phyloP scores from a whole-genome alignment of 2,888 invertebrate genomes.

The Heliconius ethilla region DNA sequence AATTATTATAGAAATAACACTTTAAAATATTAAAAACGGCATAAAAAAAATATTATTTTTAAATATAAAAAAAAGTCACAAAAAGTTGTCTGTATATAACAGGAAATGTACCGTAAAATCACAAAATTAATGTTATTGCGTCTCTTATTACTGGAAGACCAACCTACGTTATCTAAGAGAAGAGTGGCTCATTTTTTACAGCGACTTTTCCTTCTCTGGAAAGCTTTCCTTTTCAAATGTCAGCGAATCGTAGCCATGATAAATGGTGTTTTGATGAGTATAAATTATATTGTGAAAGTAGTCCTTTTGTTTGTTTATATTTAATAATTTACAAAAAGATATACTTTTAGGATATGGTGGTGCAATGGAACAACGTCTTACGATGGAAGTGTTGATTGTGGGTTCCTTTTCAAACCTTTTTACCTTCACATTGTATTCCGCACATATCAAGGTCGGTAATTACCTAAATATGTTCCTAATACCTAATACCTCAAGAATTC shows the following conservation, averaged over 20 bases:
- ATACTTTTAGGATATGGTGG: background rate
- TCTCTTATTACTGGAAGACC: conserved; percentile 17
- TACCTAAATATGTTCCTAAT: too few relatives aligned
- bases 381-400: background rate
- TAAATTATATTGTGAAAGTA: conserved; percentile 31
- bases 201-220: conserved; percentile 36
- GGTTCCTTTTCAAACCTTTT: background rate
- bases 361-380: background rate
- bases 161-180: conserved; percentile 27
- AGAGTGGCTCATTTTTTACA: conserved; percentile 34
- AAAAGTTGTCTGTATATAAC: background rate
- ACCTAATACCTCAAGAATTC: too few relatives aligned
- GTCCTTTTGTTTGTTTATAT: conserved; percentile 7
- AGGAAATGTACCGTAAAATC: conserved; percentile 1
- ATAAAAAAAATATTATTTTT: too few relatives aligned
- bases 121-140: conserved; percentile 11
- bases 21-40: too few relatives aligned
- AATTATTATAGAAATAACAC: too few relatives aligned
- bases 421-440: too few relatives aligned
- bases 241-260: conserved; percentile 39
- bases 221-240: conserved; percentile 38
- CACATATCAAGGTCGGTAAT: too few relatives aligned
- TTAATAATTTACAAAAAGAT: background rate
- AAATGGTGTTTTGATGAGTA: conserved; percentile 39
- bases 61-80: too few relatives aligned